These are phyloP conservation scores for Polypedilum vanderplanki DNA, from an alignment of 1,140 invertebrate species.

Conservation along the genomic window DNA sequence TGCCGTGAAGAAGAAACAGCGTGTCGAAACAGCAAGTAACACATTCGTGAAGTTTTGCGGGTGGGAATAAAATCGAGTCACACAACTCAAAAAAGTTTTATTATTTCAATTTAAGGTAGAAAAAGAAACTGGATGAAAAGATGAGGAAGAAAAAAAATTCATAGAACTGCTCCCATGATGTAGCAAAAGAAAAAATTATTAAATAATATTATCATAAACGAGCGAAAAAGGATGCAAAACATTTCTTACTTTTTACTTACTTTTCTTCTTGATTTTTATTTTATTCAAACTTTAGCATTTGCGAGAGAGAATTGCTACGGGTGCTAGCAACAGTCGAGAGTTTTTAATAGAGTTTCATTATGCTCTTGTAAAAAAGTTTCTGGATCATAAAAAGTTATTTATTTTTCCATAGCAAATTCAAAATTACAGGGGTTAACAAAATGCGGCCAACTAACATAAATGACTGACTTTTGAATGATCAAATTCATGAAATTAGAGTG, in stretches of 20 bases:
- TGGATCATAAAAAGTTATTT: conserved; percentile 27
- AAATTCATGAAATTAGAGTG: background rate
- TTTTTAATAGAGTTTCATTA: conserved; percentile 28
- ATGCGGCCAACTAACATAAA: background rate
- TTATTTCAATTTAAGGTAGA: conserved; percentile 21
- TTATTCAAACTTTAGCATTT: background rate
- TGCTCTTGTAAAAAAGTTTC: conserved; percentile 2
- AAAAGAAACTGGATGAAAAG: background rate
- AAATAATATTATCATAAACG: conserved; percentile 27
- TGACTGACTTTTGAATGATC: background rate
- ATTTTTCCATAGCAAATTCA: conserved; percentile 8
- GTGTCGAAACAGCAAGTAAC: conserved; percentile 22
- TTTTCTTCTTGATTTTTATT: conserved; percentile 4
- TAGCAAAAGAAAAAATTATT: conserved; percentile 22
- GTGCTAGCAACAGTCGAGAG: conserved; percentile 16
- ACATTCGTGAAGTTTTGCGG: background rate
- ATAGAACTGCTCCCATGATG: background rate
- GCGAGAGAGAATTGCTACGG: conserved; percentile 11
- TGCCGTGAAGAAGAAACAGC: background rate
- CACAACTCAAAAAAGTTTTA: conserved; percentile 23
- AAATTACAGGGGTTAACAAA: background rate
- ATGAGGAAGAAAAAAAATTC: background rate
- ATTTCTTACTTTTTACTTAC: conserved; percentile 8
- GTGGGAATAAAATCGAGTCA: background rate
- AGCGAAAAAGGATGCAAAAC: conserved; percentile 26